Base-by-base conservation (phyloP, 30 jellyfish, hydroid and myxozoan species). In the Cassiopea xamachana region DNA sequence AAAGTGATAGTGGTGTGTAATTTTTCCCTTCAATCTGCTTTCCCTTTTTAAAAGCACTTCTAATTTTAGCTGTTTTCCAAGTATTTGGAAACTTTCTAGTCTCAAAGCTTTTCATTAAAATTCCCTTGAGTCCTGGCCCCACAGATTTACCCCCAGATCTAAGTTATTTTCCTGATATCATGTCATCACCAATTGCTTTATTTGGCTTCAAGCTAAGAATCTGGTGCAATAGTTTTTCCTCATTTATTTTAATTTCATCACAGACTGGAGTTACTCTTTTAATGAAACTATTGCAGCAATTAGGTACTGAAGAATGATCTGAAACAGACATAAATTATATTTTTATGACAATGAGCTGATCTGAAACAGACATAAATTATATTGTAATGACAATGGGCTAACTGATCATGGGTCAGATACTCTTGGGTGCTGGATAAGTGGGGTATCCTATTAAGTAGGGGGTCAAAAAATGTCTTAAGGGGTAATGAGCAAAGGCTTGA, bases 191-290 rank as follows among this genome's bases (percentile, higher is more conserved):
- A 77, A 77, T 77, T 77, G 71, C 71, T 77, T 10, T 27, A 27
- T 77, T 77, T 44, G 86, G 86, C 1, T 77, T 77, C 86, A 77
- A 77, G 71, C 86, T 77, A 55, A 9, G 45, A 7, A 77, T 77
- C 86, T 77, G 86, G 73, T 27, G 86, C 73, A 77, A 55, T 77
- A 77, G 86, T n/a, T 77, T 14, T 27, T 77, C 86, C 86, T 77
- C 86, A 77, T 77, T 77, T 77, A 77, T 77, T 44, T 48, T 77
- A 74, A 77, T 77, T 27, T 77, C 86, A 77, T 55, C 86, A 77
- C 86, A 10, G 86, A 77, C 86, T 77, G 86, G 86, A 77, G 86
- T 77, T 77, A 77, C 86, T 77, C 86, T 77, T 79, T 27, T 77
- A 48, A 75, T 75, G 84, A 75, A 75, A 75, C 84, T 75, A 75